Base-by-base conservation (phyloP, 2,113 vertebrate species). In the Pseudolaguvia tuberculata region DNA sequence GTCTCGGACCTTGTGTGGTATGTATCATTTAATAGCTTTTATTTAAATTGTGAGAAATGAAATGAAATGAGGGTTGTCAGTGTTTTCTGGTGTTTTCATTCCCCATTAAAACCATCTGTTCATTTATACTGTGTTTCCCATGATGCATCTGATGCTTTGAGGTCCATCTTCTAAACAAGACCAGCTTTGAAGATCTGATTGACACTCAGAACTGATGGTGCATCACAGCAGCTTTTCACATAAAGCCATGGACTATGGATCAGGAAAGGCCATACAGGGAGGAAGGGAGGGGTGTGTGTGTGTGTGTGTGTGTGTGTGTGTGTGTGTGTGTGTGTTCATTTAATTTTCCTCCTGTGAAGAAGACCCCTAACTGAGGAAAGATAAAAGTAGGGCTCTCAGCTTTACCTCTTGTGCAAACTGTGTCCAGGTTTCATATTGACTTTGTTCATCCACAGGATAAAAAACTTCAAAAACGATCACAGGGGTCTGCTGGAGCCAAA, bases 381-480 rank as follows among this genome's bases (percentile, higher is more conserved):
- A 83, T 83, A 58, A 79, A 86, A 85, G 82, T 80, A 81, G 76
- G 84, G 79, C 75, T 67, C 76, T 72, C 50, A 79, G 79, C 78
- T 75, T 79, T 77, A 72, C 67, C 70, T 63, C 56, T 66, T 78
- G 75, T 81, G 67, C 76, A 75, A 83, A 39, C 70, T 69, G 72
- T 59, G 58, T 48, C 23, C 74, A 63, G 65, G 42, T 70, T 70
- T 77, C 53, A 72, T 70, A 72, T 79, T 27, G 55, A 50, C 58
- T 50, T 71, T 11, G 39, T 63, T 70, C 31, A 27, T 69, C 62
- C 59, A 70, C 63, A 72, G 68, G 55, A 73, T 18, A 39, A 27
- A 51, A 51, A 14, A 45, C 56, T 66, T 73, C 65, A 61, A 35
- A 74, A 67, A 39, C n/a, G n/a, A n/a, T n/a, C n/a, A n/a, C n/a